phyloP scores from a whole-genome alignment of 1,140 invertebrate species.

The Augochlora pura region DNA sequence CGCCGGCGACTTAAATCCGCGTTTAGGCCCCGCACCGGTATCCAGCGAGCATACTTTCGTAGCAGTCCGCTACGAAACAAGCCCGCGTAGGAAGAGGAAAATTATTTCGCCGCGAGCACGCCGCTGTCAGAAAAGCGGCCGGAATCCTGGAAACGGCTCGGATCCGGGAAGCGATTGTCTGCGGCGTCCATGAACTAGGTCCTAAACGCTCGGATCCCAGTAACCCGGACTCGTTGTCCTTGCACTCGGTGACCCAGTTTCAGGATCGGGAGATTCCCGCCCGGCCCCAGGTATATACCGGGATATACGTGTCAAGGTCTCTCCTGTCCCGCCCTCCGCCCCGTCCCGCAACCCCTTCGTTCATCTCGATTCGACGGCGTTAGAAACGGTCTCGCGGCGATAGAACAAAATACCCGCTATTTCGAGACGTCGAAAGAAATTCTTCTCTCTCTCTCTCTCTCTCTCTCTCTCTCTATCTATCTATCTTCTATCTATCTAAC shows the following conservation, averaged over 20 bases:
- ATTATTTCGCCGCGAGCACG: background rate
- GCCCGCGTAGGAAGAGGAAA: background rate
- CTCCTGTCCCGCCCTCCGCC: background rate
- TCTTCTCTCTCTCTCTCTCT: background rate
- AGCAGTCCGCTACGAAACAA: background rate
- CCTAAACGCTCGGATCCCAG: constrained; percentile 57
- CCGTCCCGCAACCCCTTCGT: background rate
- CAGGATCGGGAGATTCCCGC: constrained; percentile 64
- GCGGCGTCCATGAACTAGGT: constrained; percentile 64
- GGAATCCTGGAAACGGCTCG: constrained; percentile 14
- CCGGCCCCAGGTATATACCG: constrained; percentile 58
- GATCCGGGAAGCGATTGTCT: constrained; percentile 31
- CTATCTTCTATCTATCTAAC: too few relatives aligned
- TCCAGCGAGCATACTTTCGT: too few relatives aligned
- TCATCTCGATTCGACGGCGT: constrained; percentile 45
- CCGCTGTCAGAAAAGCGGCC: background rate
- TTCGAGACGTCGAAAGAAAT: background rate
- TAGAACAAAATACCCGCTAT: constrained; percentile 20
- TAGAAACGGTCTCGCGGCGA: background rate
- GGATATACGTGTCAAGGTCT: constrained; percentile 75
- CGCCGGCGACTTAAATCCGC: too few relatives aligned
- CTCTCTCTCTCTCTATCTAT: background rate
- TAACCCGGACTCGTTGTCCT: constrained; percentile 74
- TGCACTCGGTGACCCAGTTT: constrained; percentile 75
- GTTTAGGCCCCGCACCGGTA: too few relatives aligned